Conservation (phyloP, 2,797 vertebrate species). For the Gobionotothen gibberifrons region DNA sequence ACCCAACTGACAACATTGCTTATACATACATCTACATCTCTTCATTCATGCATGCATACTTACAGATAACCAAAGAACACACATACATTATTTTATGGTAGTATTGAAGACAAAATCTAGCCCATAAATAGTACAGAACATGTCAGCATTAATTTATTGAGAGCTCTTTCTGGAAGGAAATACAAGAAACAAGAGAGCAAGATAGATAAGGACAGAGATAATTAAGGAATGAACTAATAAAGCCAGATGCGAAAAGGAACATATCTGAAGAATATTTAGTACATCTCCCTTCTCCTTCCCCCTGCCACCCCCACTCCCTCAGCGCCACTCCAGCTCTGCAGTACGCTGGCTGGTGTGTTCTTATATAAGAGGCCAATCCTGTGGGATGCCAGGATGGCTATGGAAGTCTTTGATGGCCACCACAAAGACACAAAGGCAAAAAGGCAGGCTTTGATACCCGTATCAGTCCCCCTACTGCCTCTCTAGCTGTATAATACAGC, state of each 20-base stretch:
- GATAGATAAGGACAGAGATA: conserved; percentile 11
- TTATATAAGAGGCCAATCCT: conserved; percentile 78
- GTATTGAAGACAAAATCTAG: neutral
- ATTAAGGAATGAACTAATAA: conserved; percentile 39
- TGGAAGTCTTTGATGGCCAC: conserved; percentile 77
- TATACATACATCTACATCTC: neutral
- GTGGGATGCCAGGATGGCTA: conserved; percentile 66
- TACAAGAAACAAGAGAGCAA: conserved; percentile 9
- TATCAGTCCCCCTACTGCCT: conserved; percentile 71
- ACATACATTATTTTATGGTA: conserved; percentile 1
- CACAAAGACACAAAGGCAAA: conserved; percentile 76
- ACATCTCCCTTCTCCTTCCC: conserved; percentile 39
- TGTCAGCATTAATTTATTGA: conserved; percentile 16
- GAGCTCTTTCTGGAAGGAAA: conserved; percentile 14
- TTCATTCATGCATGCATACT: conserved; percentile 1
- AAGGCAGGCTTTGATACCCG: conserved; percentile 76
- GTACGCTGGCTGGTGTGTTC: conserved; percentile 73
- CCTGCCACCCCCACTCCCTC: conserved; percentile 61
- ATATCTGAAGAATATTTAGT: conserved; percentile 67
- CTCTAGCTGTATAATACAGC: conserved; percentile 69
- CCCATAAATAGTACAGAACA: conserved; percentile 6
- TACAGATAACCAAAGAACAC: neutral
- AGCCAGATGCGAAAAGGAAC: conserved; percentile 34
- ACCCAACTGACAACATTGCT: neutral
- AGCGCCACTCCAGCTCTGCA: conserved; percentile 63